Evolutionary conservation across 2,113 vertebrate species (phyloP).

Genomic region (Rhipidura dahli): DNA sequence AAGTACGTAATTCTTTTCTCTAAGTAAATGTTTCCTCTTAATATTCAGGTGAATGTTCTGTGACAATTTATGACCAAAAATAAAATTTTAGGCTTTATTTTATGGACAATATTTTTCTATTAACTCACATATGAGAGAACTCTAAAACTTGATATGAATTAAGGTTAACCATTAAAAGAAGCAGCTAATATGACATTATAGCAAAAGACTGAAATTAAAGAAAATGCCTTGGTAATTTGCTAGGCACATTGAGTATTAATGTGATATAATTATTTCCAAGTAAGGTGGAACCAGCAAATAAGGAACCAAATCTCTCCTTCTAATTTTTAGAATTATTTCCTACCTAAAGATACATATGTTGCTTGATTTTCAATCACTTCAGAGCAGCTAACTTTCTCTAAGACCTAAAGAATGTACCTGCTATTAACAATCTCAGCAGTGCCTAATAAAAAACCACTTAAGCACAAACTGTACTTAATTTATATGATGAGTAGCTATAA

Average conservation of each 20-base stretch:
- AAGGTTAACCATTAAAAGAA: neutral
- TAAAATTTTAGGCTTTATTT: neutral
- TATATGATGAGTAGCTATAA: conserved; percentile 47
- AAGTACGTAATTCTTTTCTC: neutral
- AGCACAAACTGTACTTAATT: conserved; percentile 53
- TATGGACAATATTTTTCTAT: neutral
- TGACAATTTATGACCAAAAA: neutral
- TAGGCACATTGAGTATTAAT: neutral
- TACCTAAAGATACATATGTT: neutral
- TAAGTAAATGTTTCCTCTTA: neutral
- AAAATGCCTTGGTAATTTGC: neutral
- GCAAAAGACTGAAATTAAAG: neutral
- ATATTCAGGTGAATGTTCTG: neutral
- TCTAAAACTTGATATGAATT: neutral
- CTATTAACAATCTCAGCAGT: conserved; percentile 58
- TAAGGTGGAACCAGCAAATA: neutral
- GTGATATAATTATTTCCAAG: neutral
- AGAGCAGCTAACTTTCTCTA: conserved; percentile 48
- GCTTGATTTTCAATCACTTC: conserved; percentile 52
- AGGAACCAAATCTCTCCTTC: neutral
- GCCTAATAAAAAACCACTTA: conserved; percentile 72
- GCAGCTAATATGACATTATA: neutral
- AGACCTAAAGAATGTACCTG: conserved; percentile 47
- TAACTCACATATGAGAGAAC: neutral
- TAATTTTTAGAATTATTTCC: neutral